phyloP scores from a whole-genome alignment of 2,888 invertebrate genomes.

The Xanthia togata region DNA sequence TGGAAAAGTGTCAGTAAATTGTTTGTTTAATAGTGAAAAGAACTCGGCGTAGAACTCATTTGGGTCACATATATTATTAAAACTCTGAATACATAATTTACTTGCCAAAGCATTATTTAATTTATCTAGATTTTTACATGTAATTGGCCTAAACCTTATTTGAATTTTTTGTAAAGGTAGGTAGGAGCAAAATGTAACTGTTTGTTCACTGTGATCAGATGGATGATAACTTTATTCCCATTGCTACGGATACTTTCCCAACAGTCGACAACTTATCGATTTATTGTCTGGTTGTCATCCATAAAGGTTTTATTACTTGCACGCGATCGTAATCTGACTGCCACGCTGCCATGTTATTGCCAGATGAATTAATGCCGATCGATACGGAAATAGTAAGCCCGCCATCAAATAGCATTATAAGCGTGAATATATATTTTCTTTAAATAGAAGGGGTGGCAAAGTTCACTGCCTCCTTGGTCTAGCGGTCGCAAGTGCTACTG shows the following conservation, averaged over 20 bases:
- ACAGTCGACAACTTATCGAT: conserved; percentile 28
- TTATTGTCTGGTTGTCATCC: conserved; percentile 43
- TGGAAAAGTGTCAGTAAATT: too few species aligned
- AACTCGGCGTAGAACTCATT: too few species aligned
- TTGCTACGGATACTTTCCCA: not conserved
- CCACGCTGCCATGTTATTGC: conserved; percentile 2
- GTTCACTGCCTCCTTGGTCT: too few species aligned
- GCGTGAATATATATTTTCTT: not conserved
- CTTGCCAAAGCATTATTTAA: too few species aligned
- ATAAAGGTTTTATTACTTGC: conserved; percentile 54
- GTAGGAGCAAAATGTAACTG: too few species aligned
- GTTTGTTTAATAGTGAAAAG: too few species aligned
- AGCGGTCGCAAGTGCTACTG: not conserved
- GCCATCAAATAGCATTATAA: conserved; percentile 1
- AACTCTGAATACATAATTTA: too few species aligned
- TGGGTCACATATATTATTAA: too few species aligned
- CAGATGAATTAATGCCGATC: conserved; percentile 44
- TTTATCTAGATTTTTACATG: too few species aligned
- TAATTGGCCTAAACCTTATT: too few species aligned
- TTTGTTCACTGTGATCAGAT: too few species aligned
- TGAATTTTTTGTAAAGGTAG: too few species aligned
- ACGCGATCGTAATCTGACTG: conserved; percentile 52
- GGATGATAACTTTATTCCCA: not conserved
- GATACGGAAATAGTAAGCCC: conserved; percentile 16
- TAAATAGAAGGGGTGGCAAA: not conserved